These are phyloP conservation scores for Peromyscus nudipes DNA, from an alignment of 2,797 vertebrate species.

Conservation along the genomic window DNA sequence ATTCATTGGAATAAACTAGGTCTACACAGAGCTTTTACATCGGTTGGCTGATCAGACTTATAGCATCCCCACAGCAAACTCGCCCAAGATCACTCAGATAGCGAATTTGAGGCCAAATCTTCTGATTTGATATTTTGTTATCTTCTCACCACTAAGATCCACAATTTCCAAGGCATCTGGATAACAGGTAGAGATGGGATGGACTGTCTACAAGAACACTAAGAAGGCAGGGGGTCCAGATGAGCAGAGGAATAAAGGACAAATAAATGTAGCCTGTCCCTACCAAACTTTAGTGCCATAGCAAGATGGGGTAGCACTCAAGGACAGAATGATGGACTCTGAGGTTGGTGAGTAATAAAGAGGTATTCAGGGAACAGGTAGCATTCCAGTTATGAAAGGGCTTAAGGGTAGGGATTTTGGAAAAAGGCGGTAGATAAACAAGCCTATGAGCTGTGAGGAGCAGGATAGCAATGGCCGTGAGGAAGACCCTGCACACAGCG, in stretches of 20 bases:
- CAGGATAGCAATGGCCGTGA: neutral
- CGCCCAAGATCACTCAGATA: neutral
- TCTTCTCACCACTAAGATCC: neutral
- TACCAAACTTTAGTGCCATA: neutral
- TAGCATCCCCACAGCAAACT: neutral
- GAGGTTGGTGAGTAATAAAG: neutral
- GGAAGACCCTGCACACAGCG: too few relatives aligned
- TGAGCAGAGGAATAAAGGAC: neutral
- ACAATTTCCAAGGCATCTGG: neutral
- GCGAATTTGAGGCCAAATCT: neutral
- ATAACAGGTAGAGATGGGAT: neutral
- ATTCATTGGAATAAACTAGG: neutral
- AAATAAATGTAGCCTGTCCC: neutral
- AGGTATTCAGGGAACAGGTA: neutral
- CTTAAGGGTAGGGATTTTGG: neutral
- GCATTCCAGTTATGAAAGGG: neutral
- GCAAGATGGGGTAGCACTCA: neutral
- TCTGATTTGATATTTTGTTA: neutral
- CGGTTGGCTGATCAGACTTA: neutral
- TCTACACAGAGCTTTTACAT: neutral
- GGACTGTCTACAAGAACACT: too few relatives aligned
- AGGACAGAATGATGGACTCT: neutral
- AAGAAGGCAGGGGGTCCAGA: too few relatives aligned
- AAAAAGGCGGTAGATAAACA: neutral
- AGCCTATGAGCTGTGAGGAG: neutral